Conservation (phyloP, 2,797 vertebrate genomes). For the Scyliorhinus canicula region DNA sequence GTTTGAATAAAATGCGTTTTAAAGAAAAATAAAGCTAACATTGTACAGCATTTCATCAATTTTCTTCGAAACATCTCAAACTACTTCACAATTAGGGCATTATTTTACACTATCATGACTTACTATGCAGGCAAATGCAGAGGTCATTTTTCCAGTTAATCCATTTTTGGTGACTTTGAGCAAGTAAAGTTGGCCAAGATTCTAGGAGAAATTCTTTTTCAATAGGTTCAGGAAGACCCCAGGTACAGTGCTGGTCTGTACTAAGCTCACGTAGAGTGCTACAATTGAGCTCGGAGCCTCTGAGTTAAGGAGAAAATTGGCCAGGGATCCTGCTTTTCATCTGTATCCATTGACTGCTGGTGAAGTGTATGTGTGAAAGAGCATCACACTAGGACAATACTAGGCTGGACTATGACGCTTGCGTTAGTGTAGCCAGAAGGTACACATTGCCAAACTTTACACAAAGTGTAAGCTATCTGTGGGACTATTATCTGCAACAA, state of each 20-base stretch:
- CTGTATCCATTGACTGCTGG: not conserved
- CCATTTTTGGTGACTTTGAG: too few relatives aligned
- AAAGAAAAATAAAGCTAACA: too few relatives aligned
- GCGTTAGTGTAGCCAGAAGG: not conserved
- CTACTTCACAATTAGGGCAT: too few relatives aligned
- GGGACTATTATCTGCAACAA: not conserved
- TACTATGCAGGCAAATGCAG: too few relatives aligned
- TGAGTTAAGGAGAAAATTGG: not conserved
- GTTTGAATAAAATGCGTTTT: too few relatives aligned
- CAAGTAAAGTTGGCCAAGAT: too few relatives aligned
- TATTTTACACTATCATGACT: too few relatives aligned
- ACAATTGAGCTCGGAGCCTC: not conserved
- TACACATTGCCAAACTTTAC: not conserved
- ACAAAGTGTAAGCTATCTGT: not conserved
- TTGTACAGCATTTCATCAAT: too few relatives aligned
- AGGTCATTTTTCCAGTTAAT: too few relatives aligned
- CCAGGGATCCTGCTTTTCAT: not conserved
- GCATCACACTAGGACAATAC: not conserved
- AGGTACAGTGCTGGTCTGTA: not conserved
- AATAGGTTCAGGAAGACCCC: too few relatives aligned
- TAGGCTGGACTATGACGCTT: not conserved
- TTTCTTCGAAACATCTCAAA: too few relatives aligned
- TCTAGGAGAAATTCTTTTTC: too few relatives aligned
- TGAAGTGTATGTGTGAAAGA: not conserved
- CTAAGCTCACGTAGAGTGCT: not conserved